Base-by-base conservation (phyloP, 1,140 invertebrate species). In the Saccostrea cuccullata region DNA sequence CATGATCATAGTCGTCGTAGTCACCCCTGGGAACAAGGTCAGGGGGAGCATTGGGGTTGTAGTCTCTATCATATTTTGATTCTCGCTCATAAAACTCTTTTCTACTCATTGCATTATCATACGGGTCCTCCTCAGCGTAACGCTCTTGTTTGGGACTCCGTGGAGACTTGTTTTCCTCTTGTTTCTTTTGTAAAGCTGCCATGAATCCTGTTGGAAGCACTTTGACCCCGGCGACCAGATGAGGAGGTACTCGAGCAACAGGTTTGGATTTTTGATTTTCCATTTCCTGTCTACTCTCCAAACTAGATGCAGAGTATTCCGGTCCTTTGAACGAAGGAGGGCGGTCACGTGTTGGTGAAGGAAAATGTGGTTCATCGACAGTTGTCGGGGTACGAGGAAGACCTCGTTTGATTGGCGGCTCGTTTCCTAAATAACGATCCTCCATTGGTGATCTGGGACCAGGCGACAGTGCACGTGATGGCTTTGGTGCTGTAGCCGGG, bases 191-290 rank as follows among this genome's bases (percentile, higher is more conserved):
- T 13, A 87, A 82, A 26, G 88, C 56, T 40, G 86, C 88, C 58
- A 60, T 55, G 30, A 92, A 90, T 47, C 86, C 88, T 1, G 90
- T 90, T 1, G 90, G 90, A 70, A 91, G 86, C 9, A 91, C 91
- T 85, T 92, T 91, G 17, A 92, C 90, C n/a, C 91, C 92, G 9
- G 91, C 90, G 20, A 92, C 90, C 30, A 92, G 84, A 70, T 93
- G 92, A 20, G 92, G 92, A 0, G 92, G 92, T 0, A 93, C 92
- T 73, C 92, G 92, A 12, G 92, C 92, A 23, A 93, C 90, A 13
- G 92, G 92, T 70, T 91, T 92, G n/a, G 67, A 70, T 15, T 56
- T 82, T 56, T 70, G 47, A 15, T 77, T 47, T 9, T 90, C 86
- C 13, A 91, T 87, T 67, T 88, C 85, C 20, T 83, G 85, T 83